Conservation (phyloP, 2,888 invertebrate species). For the Eupithecia abbreviata region DNA sequence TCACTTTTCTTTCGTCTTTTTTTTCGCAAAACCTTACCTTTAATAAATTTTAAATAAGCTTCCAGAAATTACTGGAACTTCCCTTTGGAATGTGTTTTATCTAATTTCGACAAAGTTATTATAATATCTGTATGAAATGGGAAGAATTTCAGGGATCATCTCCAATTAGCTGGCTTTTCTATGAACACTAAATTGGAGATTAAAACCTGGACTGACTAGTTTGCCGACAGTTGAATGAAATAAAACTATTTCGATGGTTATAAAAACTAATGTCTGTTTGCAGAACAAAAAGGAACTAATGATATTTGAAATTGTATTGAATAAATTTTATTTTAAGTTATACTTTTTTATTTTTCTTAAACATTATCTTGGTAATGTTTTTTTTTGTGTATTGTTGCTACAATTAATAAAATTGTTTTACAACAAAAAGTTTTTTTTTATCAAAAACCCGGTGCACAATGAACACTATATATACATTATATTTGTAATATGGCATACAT, state of each 20-base stretch:
- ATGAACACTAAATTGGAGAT: neutral
- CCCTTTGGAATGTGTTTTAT: constrained; percentile 47
- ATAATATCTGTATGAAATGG: neutral
- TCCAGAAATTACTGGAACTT: constrained; percentile 69
- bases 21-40: constrained; percentile 72
- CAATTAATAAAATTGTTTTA: too few relatives aligned
- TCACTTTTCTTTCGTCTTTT: constrained; percentile 75
- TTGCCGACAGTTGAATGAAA: neutral
- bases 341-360: too few relatives aligned
- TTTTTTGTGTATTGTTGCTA: too few relatives aligned
- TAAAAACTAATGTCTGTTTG: neutral
- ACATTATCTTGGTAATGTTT: too few relatives aligned
- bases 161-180: neutral
- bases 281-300: too few relatives aligned
- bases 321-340: too few relatives aligned
- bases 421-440: too few relatives aligned
- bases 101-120: constrained; percentile 39
- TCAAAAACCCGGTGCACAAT: too few relatives aligned
- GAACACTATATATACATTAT: too few relatives aligned
- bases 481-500: too few relatives aligned
- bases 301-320: too few relatives aligned
- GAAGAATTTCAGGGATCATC: neutral
- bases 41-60: constrained; percentile 81
- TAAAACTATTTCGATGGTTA: neutral
- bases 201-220: neutral